These are phyloP conservation scores for Cryptops parisi DNA, from an alignment of 2,888 invertebrate species.

Conservation along the genomic window DNA sequence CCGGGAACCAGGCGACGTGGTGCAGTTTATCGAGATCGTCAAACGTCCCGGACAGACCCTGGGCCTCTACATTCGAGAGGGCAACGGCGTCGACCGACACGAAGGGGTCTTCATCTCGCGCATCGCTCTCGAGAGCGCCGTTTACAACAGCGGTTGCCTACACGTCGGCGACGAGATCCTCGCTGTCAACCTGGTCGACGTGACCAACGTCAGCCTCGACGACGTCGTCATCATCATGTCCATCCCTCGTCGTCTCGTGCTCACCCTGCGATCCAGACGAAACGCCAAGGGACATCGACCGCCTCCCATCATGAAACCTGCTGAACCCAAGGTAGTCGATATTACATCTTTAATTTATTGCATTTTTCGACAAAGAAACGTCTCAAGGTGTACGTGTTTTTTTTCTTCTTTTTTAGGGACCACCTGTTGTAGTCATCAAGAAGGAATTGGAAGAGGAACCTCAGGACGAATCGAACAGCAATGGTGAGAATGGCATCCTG, in stretches of 20 bases:
- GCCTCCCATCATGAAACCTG: constrained; percentile 13
- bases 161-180: constrained; percentile 95
- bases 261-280: constrained; percentile 65
- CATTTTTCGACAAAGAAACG: too few species aligned
- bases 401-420: too few species aligned
- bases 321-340: constrained; percentile 41
- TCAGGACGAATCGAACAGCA: constrained; percentile 23
- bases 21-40: constrained; percentile 92
- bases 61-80: constrained; percentile 94
- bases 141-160: constrained; percentile 92
- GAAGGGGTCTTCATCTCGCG: constrained; percentile 97
- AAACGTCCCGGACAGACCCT: constrained; percentile 97
- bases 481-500: constrained; percentile 23
- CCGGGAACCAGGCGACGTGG: constrained; percentile 58
- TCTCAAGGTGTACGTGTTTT: too few species aligned
- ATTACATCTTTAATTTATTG: too few species aligned
- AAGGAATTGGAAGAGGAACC: constrained; percentile 69
- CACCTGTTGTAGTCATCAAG: constrained; percentile 81
- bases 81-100: constrained; percentile 88
- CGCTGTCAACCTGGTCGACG: constrained; percentile 95
- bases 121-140: constrained; percentile 89
- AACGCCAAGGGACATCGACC: constrained; percentile 21
- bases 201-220: constrained; percentile 93
- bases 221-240: constrained; percentile 99
- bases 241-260: constrained; percentile 85